A percentile compares a stretch with the other conserved stretches of the same genome.
phyloP scores from a whole-genome alignment of 2,888 invertebrate species.

The Itoplectis maculator region DNA sequence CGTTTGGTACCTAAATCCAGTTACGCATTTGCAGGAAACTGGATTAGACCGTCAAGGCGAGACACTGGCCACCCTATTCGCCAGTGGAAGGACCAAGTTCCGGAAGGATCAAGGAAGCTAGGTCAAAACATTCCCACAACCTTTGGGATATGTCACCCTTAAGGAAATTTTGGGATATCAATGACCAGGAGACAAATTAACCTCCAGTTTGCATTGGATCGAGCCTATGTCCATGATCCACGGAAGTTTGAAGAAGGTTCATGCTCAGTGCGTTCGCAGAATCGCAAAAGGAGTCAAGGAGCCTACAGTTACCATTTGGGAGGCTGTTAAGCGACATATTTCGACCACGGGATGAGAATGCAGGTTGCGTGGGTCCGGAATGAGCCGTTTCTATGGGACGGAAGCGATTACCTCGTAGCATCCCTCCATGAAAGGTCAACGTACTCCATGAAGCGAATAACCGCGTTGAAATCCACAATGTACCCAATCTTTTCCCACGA shows the following conservation, averaged over 20 bases:
- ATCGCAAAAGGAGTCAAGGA: slow-evolving; percentile 3
- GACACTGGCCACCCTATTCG: neutral
- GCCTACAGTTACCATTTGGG: slow-evolving; percentile 12
- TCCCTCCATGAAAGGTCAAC: neutral
- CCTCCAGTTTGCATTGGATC: neutral
- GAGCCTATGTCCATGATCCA: neutral
- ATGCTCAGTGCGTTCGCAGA: slow-evolving; percentile 12
- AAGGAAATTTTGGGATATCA: too few species aligned
- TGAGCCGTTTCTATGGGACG: neutral
- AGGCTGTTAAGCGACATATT: slow-evolving; percentile 36
- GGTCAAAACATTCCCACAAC: slow-evolving; percentile 28
- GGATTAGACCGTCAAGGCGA: neutral
- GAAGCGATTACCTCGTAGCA: slow-evolving; percentile 3
- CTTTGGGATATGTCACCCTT: too few species aligned
- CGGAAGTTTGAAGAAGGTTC: slow-evolving; percentile 26
- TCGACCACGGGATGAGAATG: slow-evolving; percentile 19
- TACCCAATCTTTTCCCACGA: slow-evolving; percentile 6
- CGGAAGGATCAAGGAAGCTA: slow-evolving; percentile 13
- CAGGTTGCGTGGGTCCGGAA: neutral
- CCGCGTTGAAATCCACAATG: neutral
- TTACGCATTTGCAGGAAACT: slow-evolving; percentile 20
- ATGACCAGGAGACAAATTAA: neutral
- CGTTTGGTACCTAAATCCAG: too few species aligned
- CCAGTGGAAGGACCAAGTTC: slow-evolving; percentile 18
- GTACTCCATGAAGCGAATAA: neutral